These are phyloP conservation scores for Tauraco hartlaubi DNA, from an alignment of 2,797 vertebrate genomes.

Conservation along the genomic window DNA sequence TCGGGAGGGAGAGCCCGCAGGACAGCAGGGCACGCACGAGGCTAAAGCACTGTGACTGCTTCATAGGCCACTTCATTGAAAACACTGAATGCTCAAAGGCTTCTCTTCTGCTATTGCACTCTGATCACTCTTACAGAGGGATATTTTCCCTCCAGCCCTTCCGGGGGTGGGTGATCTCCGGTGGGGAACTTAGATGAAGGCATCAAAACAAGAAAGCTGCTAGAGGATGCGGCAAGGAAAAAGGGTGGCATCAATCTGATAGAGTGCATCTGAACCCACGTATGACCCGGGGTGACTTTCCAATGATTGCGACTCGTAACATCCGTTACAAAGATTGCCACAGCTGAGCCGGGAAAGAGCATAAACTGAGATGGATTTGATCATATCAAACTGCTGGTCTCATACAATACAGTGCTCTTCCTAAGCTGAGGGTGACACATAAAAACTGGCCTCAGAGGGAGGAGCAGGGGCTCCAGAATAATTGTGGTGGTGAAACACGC, in stretches of 20 bases:
- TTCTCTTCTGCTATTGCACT: background rate
- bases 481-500: background rate
- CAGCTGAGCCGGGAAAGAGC: background rate
- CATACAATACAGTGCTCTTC: background rate
- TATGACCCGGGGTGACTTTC: background rate
- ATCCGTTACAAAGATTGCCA: background rate
- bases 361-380: background rate
- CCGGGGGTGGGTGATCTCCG: background rate
- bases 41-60: background rate
- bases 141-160: conserved; percentile 11
- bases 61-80: background rate
- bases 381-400: background rate
- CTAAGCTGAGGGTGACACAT: background rate
- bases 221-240: background rate
- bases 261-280: background rate
- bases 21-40: background rate
- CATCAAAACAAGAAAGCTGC: conserved; percentile 3
- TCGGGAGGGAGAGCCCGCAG: background rate
- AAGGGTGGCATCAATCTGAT: background rate
- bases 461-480: background rate
- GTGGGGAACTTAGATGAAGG: background rate
- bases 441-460: background rate
- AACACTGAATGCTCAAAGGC: background rate
- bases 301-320: background rate
- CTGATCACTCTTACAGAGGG: background rate